Conservation (phyloP, 2,113 vertebrate genomes). For the Clarias macrocephalus region DNA sequence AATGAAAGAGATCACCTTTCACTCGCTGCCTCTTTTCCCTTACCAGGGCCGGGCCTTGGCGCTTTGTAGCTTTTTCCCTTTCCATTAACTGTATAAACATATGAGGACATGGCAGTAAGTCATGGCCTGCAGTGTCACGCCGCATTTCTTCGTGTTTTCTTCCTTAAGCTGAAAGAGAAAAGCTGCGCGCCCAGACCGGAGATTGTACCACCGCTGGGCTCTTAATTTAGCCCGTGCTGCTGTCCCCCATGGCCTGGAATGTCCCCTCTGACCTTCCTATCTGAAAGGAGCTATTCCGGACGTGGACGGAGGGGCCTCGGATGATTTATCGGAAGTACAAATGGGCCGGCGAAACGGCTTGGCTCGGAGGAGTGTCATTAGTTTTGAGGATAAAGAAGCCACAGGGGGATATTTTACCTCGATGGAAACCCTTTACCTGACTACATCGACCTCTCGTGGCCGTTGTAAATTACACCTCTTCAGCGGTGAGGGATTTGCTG, state of each 20-base stretch:
- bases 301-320: constrained; percentile 55
- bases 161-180: constrained; percentile 26
- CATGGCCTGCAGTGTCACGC: constrained; percentile 20
- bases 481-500: constrained; percentile 29
- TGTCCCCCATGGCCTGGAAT: constrained; percentile 73
- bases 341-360: constrained; percentile 60
- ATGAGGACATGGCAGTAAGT: constrained; percentile 32
- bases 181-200: constrained; percentile 10
- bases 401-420: constrained; percentile 55
- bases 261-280: constrained; percentile 72
- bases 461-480: constrained; percentile 44
- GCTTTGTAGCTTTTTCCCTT: neutral
- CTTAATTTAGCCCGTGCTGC: constrained; percentile 74
- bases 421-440: constrained; percentile 39
- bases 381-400: constrained; percentile 61
- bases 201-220: constrained; percentile 63
- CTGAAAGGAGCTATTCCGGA: constrained; percentile 72
- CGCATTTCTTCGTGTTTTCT: constrained; percentile 19
- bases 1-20: constrained; percentile 64
- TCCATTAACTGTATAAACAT: constrained; percentile 48
- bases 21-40: constrained; percentile 41
- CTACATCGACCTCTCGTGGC: constrained; percentile 45
- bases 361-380: constrained; percentile 38
- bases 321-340: constrained; percentile 68
- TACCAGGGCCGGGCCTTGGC: neutral